Percentiles rank a stretch among this genome's conserved stretches.
Conservation (phyloP, 2,888 invertebrate genomes). For the Microdon myrmicae region DNA sequence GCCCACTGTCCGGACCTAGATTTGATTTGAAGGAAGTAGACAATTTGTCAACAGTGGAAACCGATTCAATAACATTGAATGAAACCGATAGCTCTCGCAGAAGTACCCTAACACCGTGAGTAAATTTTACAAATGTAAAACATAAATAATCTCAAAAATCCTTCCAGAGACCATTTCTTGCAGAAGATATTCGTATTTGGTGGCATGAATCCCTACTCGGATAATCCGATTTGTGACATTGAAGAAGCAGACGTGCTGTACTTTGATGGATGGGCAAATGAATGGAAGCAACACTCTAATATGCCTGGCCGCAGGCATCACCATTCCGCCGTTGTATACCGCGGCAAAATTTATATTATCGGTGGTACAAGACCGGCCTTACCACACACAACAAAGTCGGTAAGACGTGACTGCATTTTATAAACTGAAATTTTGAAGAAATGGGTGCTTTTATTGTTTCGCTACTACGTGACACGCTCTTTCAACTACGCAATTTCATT, state of each 20-base stretch:
- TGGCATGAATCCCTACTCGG: conserved; percentile 74
- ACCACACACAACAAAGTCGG: conserved; percentile 14
- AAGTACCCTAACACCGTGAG: conserved; percentile 6
- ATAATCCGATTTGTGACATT: conserved; percentile 39
- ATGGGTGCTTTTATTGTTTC: no score
- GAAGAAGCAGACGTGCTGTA: conserved; percentile 72
- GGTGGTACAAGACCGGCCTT: conserved; percentile 67
- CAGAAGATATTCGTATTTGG: conserved; percentile 72
- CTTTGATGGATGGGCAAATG: conserved; percentile 71
- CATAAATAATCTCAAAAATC: no score
- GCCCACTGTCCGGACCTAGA: no score
- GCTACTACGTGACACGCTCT: no score
- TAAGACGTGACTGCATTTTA: conserved; percentile 26
- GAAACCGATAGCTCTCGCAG: conserved; percentile 9
- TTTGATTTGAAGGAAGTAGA: no score
- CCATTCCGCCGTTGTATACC: conserved; percentile 74
- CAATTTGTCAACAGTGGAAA: no score
- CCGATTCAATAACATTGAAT: no score
- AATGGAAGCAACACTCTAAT: conserved; percentile 75
- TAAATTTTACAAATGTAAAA: conserved; percentile 26
- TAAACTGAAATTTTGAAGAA: neutral
- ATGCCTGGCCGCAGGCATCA: conserved; percentile 79
- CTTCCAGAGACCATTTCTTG: conserved; percentile 8
- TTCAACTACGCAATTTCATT: no score
- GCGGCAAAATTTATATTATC: conserved; percentile 75